Evolutionary conservation across 2,113 vertebrate genomes (phyloP).

Genomic region (Megaceryle maxima): DNA sequence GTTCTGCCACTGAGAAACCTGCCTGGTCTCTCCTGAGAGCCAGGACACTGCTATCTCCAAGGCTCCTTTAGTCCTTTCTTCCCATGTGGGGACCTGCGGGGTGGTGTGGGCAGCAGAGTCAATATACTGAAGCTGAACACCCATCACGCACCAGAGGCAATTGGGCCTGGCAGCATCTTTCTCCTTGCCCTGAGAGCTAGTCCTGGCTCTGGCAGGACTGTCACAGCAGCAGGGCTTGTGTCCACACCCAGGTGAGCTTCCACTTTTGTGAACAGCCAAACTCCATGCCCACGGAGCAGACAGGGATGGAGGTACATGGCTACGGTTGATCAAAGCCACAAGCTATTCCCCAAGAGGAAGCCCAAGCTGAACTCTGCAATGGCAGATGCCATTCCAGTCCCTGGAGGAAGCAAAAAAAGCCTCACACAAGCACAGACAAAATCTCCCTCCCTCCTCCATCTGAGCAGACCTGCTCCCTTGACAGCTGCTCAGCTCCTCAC

Average conservation of each 20-base stretch:
- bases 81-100: neutral
- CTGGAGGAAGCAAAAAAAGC: neutral
- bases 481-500: neutral
- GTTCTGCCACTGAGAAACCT: neutral
- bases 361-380: neutral
- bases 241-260: neutral
- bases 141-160: neutral
- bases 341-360: neutral
- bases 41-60: neutral
- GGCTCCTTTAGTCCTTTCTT: neutral
- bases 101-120: neutral
- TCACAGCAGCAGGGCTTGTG: neutral
- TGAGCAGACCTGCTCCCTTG: neutral
- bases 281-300: neutral
- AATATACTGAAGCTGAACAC: neutral
- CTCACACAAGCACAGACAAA: neutral
- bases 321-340: constrained; percentile 10
- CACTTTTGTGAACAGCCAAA: neutral
- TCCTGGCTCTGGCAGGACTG: neutral
- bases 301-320: neutral
- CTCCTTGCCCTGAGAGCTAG: neutral
- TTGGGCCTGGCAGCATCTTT: neutral
- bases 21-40: neutral
- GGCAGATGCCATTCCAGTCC: neutral
- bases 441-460: neutral